phyloP scores from a whole-genome alignment of 2,888 invertebrate species.

The Pristionchus mayeri region DNA sequence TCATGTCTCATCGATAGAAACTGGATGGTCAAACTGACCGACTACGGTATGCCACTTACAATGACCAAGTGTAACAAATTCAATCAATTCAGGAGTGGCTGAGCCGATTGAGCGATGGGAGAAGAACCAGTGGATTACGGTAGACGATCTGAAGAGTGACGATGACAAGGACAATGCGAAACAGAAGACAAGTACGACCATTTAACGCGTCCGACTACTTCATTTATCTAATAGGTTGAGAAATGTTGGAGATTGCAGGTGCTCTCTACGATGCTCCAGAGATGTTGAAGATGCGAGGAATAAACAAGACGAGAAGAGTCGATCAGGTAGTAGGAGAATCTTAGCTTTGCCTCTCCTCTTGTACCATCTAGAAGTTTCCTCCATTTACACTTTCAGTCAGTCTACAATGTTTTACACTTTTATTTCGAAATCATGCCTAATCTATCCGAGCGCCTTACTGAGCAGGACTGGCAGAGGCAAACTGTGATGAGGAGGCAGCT shows the following conservation, averaged over 20 bases:
- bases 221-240: no score
- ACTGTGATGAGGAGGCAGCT: slow-evolving; percentile 57
- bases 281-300: slow-evolving; percentile 72
- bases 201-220: no score
- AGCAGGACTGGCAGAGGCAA: not conserved
- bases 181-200: slow-evolving; percentile 64
- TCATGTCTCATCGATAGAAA: slow-evolving; percentile 68
- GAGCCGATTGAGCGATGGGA: no score
- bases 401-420: no score
- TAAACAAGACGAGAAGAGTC: slow-evolving; percentile 63
- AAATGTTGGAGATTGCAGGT: not conserved
- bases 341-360: no score
- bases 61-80: slow-evolving; percentile 62
- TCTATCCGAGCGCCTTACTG: no score
- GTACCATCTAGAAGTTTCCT: no score
- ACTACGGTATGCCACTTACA: slow-evolving; percentile 47
- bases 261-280: slow-evolving; percentile 72
- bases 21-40: no score
- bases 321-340: slow-evolving; percentile 58
- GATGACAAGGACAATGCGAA: slow-evolving; percentile 72
- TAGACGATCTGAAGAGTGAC: slow-evolving; percentile 59
- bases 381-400: no score
- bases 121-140: slow-evolving; percentile 66
- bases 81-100: slow-evolving; percentile 55
- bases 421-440: no score